Evolutionary conservation across 2,797 vertebrate genomes (phyloP).

Genomic region (Chaenodraco wilsoni): DNA sequence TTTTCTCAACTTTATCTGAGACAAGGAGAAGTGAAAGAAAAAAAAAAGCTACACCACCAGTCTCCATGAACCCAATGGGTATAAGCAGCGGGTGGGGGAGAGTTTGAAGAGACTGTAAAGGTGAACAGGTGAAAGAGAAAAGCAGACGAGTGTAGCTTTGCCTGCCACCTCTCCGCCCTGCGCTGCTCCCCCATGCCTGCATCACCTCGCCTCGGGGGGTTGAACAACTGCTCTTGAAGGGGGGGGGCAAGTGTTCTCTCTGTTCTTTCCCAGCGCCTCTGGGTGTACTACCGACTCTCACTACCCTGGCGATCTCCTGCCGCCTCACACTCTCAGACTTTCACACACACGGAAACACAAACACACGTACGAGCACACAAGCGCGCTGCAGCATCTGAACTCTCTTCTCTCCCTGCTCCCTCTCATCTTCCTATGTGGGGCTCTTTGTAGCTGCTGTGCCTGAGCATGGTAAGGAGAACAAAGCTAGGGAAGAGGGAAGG

Average conservation of each 20-base stretch:
- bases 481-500: constrained; percentile 65
- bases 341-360: constrained; percentile 68
- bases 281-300: constrained; percentile 79
- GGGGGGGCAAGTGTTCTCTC: constrained; percentile 79
- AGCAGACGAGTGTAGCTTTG: constrained; percentile 73
- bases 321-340: constrained; percentile 73
- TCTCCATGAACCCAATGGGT: constrained; percentile 74
- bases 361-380: constrained; percentile 65
- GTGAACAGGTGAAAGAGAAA: constrained; percentile 79
- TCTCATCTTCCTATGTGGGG: constrained; percentile 84
- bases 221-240: constrained; percentile 82
- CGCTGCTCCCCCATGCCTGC: constrained; percentile 73
- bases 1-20: constrained; percentile 74
- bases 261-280: constrained; percentile 79
- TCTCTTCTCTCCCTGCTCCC: constrained; percentile 74
- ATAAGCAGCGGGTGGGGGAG: constrained; percentile 66
- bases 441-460: constrained; percentile 80
- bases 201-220: constrained; percentile 81
- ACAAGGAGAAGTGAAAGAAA: constrained; percentile 49
- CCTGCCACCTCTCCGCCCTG: constrained; percentile 75
- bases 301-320: constrained; percentile 83
- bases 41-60: constrained; percentile 57
- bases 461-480: constrained; percentile 77
- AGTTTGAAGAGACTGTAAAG: constrained; percentile 74
- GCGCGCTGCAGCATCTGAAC: constrained; percentile 77